Evolutionary conservation across 2,888 invertebrate species (phyloP).

Genomic region (Ceriagrion tenellum): DNA sequence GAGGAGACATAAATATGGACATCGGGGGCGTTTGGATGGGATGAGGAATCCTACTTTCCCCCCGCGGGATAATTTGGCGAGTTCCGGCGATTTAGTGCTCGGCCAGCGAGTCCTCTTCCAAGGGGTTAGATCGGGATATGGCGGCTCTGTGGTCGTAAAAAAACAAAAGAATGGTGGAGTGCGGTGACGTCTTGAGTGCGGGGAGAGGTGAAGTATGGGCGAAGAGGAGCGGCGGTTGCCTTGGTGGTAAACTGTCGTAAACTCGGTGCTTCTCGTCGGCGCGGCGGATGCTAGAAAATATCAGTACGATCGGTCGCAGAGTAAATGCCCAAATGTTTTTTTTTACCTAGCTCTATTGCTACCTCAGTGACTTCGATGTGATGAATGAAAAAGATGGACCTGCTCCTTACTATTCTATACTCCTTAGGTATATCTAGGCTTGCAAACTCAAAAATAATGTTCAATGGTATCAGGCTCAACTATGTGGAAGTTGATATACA

Average conservation of each 20-base stretch:
- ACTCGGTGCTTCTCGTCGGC: background rate
- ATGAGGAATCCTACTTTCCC: constrained; percentile 34
- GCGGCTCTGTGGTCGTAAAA: constrained; percentile 48
- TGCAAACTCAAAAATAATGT: too few species aligned
- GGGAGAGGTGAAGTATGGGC: background rate
- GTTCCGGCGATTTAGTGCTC: constrained; percentile 57
- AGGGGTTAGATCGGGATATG: constrained; percentile 55
- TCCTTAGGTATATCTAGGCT: too few species aligned
- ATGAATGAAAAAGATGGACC: background rate
- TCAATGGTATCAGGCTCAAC: too few species aligned
- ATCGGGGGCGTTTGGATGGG: background rate
- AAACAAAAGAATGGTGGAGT: background rate
- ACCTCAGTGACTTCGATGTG: background rate
- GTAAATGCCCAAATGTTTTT: background rate
- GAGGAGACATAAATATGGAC: constrained; percentile 28
- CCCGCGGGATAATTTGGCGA: constrained; percentile 60
- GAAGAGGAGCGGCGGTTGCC: background rate
- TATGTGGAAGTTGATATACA: too few species aligned
- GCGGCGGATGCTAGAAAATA: background rate
- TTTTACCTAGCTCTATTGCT: background rate
- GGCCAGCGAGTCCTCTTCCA: background rate
- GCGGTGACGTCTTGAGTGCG: background rate
- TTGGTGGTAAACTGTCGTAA: constrained; percentile 1
- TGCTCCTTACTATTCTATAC: too few species aligned
- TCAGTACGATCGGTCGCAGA: background rate